A percentile compares a stretch with the other conserved stretches of the same genome.
Evolutionary conservation across 2,888 invertebrate species (phyloP).

Genomic region (Merodon equestris): DNA sequence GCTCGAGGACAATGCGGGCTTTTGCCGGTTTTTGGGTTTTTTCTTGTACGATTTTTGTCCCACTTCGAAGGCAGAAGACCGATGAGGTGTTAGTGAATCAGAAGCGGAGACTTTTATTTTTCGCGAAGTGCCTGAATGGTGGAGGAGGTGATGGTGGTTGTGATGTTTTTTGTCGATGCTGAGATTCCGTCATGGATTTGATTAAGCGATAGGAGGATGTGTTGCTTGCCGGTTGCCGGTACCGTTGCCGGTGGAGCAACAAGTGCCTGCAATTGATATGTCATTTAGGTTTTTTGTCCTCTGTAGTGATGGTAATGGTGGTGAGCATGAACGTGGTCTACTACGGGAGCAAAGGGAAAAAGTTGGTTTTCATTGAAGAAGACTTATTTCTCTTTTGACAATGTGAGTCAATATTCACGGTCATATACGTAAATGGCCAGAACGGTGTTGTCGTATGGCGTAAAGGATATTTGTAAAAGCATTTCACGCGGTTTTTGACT

Average conservation of each 20-base stretch:
- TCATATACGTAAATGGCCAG: not conserved
- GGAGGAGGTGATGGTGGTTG: slow-evolving; percentile 1
- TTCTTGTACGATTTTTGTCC: slow-evolving; percentile 68
- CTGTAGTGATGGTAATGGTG: not conserved
- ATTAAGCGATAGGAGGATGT: slow-evolving; percentile 65
- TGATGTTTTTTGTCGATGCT: slow-evolving; percentile 53
- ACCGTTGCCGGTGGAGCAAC: slow-evolving; percentile 18
- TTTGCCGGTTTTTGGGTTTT: slow-evolving; percentile 25
- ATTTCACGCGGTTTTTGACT: no score
- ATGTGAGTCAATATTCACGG: not conserved
- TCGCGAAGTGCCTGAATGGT: not conserved
- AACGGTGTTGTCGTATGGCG: no score
- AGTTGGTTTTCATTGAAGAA: slow-evolving; percentile 27
- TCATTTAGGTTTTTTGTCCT: slow-evolving; percentile 64
- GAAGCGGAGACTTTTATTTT: slow-evolving; percentile 46
- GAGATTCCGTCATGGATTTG: slow-evolving; percentile 68
- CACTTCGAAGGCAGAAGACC: slow-evolving; percentile 63
- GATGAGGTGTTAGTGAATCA: slow-evolving; percentile 65
- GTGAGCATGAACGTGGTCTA: not conserved
- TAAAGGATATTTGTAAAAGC: no score
- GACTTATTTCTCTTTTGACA: slow-evolving; percentile 19
- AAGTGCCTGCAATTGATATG: slow-evolving; percentile 68
- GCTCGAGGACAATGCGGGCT: slow-evolving; percentile 56
- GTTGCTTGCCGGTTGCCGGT: slow-evolving; percentile 37
- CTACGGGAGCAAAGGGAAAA: no score